Conservation (phyloP, 2,113 vertebrate species). For the Thermophis baileyi region DNA sequence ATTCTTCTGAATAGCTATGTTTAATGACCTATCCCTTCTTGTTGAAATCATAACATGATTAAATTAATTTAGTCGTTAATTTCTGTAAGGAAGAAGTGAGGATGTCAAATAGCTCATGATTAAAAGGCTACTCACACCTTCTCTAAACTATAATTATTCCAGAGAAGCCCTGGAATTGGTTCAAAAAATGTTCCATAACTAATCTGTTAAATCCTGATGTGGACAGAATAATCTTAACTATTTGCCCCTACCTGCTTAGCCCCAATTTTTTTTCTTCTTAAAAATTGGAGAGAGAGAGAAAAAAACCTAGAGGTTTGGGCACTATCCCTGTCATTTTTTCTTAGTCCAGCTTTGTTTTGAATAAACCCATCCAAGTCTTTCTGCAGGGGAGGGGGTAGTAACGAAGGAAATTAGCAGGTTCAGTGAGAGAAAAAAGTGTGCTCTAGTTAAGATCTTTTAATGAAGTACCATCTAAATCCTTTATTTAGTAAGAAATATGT, state of each 20-base stretch:
- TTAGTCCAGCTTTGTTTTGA: background rate
- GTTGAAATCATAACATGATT: background rate
- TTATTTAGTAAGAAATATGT: slow-evolving; percentile 31
- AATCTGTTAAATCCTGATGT: background rate
- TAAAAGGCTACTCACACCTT: background rate
- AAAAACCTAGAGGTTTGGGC: background rate
- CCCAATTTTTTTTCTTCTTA: background rate
- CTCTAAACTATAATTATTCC: background rate
- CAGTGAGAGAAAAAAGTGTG: background rate
- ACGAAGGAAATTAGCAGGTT: background rate
- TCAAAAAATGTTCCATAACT: background rate
- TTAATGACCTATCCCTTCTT: background rate
- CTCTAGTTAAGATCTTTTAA: slow-evolving; percentile 42
- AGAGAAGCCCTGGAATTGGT: background rate
- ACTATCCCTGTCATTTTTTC: background rate
- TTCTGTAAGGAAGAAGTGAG: background rate
- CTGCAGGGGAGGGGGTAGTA: no score
- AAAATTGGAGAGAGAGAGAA: background rate
- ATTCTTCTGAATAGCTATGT: background rate
- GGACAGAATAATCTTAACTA: background rate
- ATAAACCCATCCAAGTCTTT: background rate
- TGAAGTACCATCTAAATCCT: slow-evolving; percentile 60
- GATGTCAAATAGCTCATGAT: background rate
- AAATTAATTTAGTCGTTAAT: background rate
- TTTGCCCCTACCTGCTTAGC: background rate